phyloP scores from a whole-genome alignment of 2,113 vertebrate species.

The Bucco capensis region DNA sequence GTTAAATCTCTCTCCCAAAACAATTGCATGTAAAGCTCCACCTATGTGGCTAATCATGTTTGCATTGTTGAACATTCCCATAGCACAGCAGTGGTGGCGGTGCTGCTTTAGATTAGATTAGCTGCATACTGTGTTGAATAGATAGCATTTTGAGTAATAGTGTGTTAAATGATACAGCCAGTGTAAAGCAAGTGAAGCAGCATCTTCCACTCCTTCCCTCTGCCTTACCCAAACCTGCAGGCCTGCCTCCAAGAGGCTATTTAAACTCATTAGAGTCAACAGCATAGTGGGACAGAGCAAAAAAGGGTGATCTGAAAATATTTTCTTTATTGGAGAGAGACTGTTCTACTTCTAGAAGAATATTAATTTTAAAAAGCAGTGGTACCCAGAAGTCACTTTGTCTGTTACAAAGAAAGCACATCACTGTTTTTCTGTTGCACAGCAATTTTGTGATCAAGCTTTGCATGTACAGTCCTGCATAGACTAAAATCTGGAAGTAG shows the following conservation, averaged over 20 bases:
- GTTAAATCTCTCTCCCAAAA: slow-evolving; percentile 41
- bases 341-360: background rate
- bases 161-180: slow-evolving; percentile 55
- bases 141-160: slow-evolving; percentile 50
- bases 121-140: slow-evolving; percentile 63
- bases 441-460: background rate
- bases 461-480: background rate
- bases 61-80: slow-evolving; percentile 49
- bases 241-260: background rate
- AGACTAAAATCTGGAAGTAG: background rate
- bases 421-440: background rate
- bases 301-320: background rate
- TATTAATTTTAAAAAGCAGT: background rate
- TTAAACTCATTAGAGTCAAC: slow-evolving; percentile 11
- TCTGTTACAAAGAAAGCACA: background rate
- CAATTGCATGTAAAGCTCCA: slow-evolving; percentile 50
- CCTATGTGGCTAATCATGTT: slow-evolving; percentile 64
- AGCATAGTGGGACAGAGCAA: background rate
- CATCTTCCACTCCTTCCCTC: background rate
- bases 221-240: background rate
- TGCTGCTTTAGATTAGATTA: slow-evolving; percentile 68
- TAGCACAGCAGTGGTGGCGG: slow-evolving; percentile 35
- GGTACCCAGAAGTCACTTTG: background rate
- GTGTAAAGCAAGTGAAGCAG: background rate
- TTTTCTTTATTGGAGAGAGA: background rate